Evolutionary conservation across 2,888 invertebrate species (phyloP).

Genomic region (Lepidochitona cinerea): DNA sequence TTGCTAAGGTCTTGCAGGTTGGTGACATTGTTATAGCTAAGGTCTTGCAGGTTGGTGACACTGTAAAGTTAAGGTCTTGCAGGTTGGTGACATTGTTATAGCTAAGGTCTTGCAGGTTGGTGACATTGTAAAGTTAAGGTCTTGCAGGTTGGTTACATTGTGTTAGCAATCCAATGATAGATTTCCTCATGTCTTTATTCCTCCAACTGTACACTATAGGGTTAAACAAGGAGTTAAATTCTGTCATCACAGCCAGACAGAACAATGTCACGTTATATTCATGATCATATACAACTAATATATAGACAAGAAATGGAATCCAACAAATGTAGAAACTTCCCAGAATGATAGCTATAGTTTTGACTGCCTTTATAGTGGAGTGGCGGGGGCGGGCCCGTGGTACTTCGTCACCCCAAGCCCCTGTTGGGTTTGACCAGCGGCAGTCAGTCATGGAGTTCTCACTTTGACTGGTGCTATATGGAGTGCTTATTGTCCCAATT

Average conservation of each 20-base stretch:
- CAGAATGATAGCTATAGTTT: constrained; percentile 27
- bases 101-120: too few relatives aligned
- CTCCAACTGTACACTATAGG: constrained; percentile 33
- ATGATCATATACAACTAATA: constrained; percentile 16
- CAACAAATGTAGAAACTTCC: constrained; percentile 34
- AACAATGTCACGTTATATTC: constrained; percentile 20
- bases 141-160: too few relatives aligned
- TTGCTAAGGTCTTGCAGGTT: too few relatives aligned
- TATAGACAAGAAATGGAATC: constrained; percentile 30
- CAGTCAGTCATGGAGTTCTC: background rate
- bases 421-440: background rate
- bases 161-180: constrained; percentile 14
- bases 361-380: constrained; percentile 13
- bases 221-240: constrained; percentile 31
- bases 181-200: constrained; percentile 25
- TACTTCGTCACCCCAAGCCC: background rate
- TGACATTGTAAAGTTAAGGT: too few relatives aligned
- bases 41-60: too few relatives aligned
- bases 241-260: constrained; percentile 28
- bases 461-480: background rate
- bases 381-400: background rate
- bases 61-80: too few relatives aligned
- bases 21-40: too few relatives aligned
- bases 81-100: too few relatives aligned
- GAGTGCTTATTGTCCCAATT: background rate